These are phyloP conservation scores for Umimayanthus chanpuru DNA, from an alignment of 92 coral and sea anemone species.

Conservation along the genomic window DNA sequence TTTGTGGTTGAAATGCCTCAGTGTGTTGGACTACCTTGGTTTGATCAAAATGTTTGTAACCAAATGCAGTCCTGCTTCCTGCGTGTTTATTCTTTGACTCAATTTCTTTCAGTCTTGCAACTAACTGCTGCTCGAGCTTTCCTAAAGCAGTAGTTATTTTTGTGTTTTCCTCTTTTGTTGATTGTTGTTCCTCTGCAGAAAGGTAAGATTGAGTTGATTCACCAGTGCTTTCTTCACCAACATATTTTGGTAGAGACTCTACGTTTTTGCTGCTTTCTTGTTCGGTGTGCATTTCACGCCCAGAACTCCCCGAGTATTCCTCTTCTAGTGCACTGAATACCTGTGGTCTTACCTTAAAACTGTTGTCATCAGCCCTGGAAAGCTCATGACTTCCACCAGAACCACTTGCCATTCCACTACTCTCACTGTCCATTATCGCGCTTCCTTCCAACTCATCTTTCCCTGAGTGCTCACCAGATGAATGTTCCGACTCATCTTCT, in stretches of 20 bases:
- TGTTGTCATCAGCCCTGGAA: neutral
- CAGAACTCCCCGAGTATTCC: neutral
- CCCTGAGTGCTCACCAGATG: slow-evolving; percentile 16
- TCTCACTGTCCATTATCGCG: neutral
- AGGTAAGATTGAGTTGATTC: slow-evolving; percentile 13
- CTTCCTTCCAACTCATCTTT: slow-evolving; percentile 14
- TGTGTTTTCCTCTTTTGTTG: slow-evolving; percentile 14
- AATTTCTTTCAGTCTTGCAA: slow-evolving; percentile 32
- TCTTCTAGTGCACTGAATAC: neutral
- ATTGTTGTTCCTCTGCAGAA: slow-evolving; percentile 9
- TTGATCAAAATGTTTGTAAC: slow-evolving; percentile 6
- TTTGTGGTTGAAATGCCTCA: neutral
- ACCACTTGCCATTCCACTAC: slow-evolving; percentile 4
- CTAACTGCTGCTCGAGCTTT: slow-evolving; percentile 34
- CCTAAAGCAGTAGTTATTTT: slow-evolving; percentile 36
- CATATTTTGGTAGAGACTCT: neutral
- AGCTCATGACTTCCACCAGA: neutral
- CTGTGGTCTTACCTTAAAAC: neutral
- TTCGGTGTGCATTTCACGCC: neutral
- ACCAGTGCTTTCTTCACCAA: neutral
- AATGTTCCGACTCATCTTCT: neutral
- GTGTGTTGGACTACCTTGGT: neutral
- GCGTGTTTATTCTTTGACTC: slow-evolving; percentile 7
- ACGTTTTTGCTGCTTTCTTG: neutral
- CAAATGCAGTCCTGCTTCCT: neutral